These are phyloP conservation scores for Pasiphila rectangulata DNA, from an alignment of 2,888 invertebrate genomes.

Conservation along the genomic window DNA sequence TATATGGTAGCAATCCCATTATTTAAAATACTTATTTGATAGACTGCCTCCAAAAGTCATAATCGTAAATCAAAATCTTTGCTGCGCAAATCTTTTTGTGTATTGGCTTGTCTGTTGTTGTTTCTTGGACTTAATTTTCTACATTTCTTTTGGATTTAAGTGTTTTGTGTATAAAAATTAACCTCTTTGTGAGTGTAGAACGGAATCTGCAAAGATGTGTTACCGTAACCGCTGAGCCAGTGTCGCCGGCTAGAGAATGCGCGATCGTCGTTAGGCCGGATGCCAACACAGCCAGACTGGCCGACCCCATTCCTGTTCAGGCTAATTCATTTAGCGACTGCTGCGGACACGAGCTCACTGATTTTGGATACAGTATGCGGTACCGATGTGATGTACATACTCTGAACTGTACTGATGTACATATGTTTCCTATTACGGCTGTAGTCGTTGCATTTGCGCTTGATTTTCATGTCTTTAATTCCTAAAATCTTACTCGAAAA, in stretches of 20 bases:
- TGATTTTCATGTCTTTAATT: too few relatives aligned
- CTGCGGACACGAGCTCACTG: conserved; percentile 35
- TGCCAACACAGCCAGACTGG: conserved; percentile 79
- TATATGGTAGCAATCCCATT: too few relatives aligned
- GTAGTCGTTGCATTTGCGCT: too few relatives aligned
- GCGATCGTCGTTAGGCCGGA: conserved; percentile 76
- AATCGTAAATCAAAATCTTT: too few relatives aligned
- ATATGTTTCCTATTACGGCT: conserved; percentile 1
- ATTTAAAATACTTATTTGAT: too few relatives aligned
- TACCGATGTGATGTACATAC: conserved; percentile 7
- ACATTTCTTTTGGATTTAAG: background rate
- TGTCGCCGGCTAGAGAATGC: conserved; percentile 57
- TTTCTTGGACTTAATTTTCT: background rate
- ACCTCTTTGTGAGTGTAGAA: too few relatives aligned
- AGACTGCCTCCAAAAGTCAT: too few relatives aligned
- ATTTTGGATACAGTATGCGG: conserved; percentile 34
- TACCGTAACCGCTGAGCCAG: conserved; percentile 16
- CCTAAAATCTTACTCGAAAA: background rate
- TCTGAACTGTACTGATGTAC: conserved; percentile 1
- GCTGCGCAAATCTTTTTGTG: too few relatives aligned
- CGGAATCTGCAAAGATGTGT: conserved; percentile 9
- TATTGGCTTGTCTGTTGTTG: background rate
- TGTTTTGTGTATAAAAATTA: too few relatives aligned
- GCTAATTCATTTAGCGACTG: conserved; percentile 75
- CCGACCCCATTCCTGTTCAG: conserved; percentile 76